phyloP scores from a whole-genome alignment of 2,888 invertebrate genomes.

The Synergus gifuensis region DNA sequence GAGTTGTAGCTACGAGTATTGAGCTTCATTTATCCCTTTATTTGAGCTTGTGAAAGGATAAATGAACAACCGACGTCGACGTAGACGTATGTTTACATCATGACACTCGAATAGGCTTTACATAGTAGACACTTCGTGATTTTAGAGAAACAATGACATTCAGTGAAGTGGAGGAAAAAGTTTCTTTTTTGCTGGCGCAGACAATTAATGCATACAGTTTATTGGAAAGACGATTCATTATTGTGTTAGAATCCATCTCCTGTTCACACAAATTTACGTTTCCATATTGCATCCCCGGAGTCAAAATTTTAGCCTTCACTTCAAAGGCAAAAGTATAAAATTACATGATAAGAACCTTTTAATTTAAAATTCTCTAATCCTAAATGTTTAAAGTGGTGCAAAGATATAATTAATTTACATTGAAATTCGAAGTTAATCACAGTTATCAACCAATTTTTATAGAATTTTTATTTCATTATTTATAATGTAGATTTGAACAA shows the following conservation, averaged over 20 bases:
- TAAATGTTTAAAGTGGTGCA: too few species aligned
- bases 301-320: too few species aligned
- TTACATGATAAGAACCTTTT: too few species aligned
- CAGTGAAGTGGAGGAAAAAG: conserved; percentile 11
- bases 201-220: conserved; percentile 11
- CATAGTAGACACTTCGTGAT: conserved; percentile 20
- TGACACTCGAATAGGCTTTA: conserved; percentile 20
- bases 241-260: neutral
- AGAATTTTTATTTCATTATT: too few species aligned
- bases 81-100: neutral
- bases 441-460: too few species aligned
- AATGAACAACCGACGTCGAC: conserved; percentile 7
- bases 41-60: conserved; percentile 26
- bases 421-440: too few species aligned
- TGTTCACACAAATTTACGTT: neutral
- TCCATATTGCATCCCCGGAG: neutral
- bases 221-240: conserved; percentile 7
- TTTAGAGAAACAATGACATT: conserved; percentile 16
- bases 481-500: too few species aligned
- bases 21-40: conserved; percentile 8
- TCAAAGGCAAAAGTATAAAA: too few species aligned
- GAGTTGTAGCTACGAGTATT: neutral
- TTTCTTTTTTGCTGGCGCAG: neutral
- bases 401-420: too few species aligned
- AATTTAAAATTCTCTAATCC: too few species aligned